Conservation (phyloP, 2,797 vertebrate genomes). For the Petrocephalus schoutedeni region DNA sequence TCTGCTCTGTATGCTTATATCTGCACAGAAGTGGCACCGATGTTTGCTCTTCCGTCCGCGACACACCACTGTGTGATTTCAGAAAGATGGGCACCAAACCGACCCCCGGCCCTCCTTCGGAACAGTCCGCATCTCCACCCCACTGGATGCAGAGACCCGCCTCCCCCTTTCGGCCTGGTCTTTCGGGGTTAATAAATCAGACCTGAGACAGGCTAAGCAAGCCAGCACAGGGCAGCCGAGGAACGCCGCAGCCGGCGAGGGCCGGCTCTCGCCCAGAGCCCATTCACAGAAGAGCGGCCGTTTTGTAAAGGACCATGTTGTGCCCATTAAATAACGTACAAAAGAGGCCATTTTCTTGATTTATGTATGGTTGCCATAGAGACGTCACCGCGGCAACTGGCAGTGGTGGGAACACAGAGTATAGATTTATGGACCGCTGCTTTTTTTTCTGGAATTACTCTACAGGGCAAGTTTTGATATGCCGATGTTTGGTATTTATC, state of each 20-base stretch:
- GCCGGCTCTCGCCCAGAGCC: slow-evolving; percentile 79
- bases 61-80: not conserved
- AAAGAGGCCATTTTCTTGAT: slow-evolving; percentile 86
- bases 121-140: not conserved
- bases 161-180: slow-evolving; percentile 67
- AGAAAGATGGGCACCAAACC: not conserved
- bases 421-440: slow-evolving; percentile 59
- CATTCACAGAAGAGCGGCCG: slow-evolving; percentile 75
- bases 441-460: slow-evolving; percentile 51
- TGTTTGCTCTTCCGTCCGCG: not conserved
- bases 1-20: not conserved
- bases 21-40: not conserved
- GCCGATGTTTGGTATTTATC: slow-evolving; percentile 12
- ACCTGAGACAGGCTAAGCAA: slow-evolving; percentile 73
- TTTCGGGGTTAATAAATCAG: slow-evolving; percentile 81
- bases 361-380: slow-evolving; percentile 77
- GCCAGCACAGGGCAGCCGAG: slow-evolving; percentile 74
- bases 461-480: slow-evolving; percentile 1
- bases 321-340: slow-evolving; percentile 92
- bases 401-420: slow-evolving; percentile 56
- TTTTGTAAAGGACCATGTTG: slow-evolving; percentile 87
- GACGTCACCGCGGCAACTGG: slow-evolving; percentile 59
- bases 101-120: not conserved
- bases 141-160: not conserved
- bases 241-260: slow-evolving; percentile 77